These are phyloP conservation scores for Ochotona curzoniae DNA, from an alignment of 2,113 vertebrate species.

Conservation along the genomic window DNA sequence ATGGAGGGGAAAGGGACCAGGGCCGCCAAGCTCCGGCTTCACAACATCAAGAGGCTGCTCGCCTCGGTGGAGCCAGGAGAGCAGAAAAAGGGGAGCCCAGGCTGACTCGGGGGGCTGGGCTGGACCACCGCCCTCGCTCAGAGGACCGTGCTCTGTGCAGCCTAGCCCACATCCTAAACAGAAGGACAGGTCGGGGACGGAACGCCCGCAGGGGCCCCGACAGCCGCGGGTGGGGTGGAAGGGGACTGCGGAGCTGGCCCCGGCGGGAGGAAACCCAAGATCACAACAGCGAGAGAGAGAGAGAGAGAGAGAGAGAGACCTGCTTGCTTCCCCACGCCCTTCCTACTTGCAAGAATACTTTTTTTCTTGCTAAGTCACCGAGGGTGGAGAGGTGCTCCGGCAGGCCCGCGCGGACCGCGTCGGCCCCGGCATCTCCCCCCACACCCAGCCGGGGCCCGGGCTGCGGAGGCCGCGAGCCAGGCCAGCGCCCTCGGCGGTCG, in stretches of 20 bases:
- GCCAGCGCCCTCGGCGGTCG: slow-evolving; percentile 70
- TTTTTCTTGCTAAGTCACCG: slow-evolving; percentile 86
- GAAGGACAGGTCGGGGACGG: slow-evolving; percentile 63
- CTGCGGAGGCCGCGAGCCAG: slow-evolving; percentile 32
- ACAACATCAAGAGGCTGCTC: slow-evolving; percentile 71
- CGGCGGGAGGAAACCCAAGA: background rate
- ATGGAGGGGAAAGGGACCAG: slow-evolving; percentile 37
- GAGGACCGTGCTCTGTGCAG: no score
- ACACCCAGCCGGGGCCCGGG: background rate
- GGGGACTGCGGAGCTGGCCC: background rate
- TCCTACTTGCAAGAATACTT: slow-evolving; percentile 78
- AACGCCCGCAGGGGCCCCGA: background rate
- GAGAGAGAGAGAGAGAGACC: slow-evolving; percentile 27
- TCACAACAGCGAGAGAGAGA: no score
- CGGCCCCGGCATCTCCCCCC: background rate
- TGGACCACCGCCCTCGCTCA: slow-evolving; percentile 67
- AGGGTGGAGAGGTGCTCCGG: background rate
- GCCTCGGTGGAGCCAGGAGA: slow-evolving; percentile 10
- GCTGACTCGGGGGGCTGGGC: slow-evolving; percentile 40
- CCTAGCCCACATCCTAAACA: background rate
- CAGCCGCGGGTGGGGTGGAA: no score
- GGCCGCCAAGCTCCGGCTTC: slow-evolving; percentile 46
- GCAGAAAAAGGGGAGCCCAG: slow-evolving; percentile 40
- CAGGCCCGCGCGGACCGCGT: background rate
- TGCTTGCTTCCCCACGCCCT: slow-evolving; percentile 74